phyloP scores from a whole-genome alignment of 92 coral and sea anemone species.

The Scolanthus callimorphus region DNA sequence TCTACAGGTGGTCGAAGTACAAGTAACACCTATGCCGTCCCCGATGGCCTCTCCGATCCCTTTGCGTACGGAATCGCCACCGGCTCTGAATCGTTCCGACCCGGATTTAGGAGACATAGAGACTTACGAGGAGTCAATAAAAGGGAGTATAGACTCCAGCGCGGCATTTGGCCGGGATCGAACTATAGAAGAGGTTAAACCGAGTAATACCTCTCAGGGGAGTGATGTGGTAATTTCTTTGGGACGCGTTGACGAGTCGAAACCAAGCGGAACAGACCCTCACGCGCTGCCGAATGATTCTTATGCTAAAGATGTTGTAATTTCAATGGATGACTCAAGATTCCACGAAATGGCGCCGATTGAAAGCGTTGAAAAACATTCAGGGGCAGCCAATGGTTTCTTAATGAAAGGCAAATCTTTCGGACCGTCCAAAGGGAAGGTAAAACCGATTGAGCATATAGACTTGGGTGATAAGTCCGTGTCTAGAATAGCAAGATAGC shows the following conservation, averaged over 20 bases:
- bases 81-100: constrained; percentile 9
- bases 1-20: constrained; percentile 54
- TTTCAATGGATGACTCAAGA: not conserved
- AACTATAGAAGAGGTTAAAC: too few relatives aligned
- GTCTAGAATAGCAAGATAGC: constrained; percentile 3
- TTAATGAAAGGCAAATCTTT: constrained; percentile 2
- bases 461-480: constrained; percentile 30
- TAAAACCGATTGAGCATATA: constrained; percentile 23
- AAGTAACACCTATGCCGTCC: constrained; percentile 59
- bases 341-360: not conserved
- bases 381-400: constrained; percentile 17
- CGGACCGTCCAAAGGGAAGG: not conserved
- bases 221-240: not conserved
- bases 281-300: constrained; percentile 10
- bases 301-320: not conserved
- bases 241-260: not conserved
- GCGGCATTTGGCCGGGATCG: constrained; percentile 12
- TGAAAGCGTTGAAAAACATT: not conserved
- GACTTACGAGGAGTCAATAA: constrained; percentile 28
- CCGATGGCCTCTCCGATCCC: constrained; percentile 63
- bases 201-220: too few relatives aligned
- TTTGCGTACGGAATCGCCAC: constrained; percentile 9
- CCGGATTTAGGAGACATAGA: constrained; percentile 24
- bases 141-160: constrained; percentile 27
- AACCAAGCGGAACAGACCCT: not conserved